Percentiles rank a stretch among this genome's conserved stretches.
phyloP scores from a whole-genome alignment of 2,797 vertebrate genomes.

The Betta splendens region DNA sequence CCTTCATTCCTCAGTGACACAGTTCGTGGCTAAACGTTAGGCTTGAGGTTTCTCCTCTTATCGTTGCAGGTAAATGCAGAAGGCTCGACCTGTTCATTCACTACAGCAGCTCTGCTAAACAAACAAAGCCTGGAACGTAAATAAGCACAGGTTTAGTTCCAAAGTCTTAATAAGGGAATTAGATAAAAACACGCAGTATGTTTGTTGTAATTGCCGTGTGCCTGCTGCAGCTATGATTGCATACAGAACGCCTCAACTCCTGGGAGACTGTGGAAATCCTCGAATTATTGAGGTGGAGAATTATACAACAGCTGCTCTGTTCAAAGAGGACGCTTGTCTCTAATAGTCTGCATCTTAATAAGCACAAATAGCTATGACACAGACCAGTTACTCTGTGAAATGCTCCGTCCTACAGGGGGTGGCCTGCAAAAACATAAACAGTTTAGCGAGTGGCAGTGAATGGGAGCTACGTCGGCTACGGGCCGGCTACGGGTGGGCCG shows the following conservation, averaged over 20 bases:
- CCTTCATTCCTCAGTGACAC: no score
- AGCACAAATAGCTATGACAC: slow-evolving; percentile 61
- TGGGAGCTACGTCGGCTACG: slow-evolving; percentile 36
- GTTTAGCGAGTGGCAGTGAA: slow-evolving; percentile 41
- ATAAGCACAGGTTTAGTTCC: slow-evolving; percentile 47
- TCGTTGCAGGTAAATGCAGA: slow-evolving; percentile 21
- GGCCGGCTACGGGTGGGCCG: slow-evolving; percentile 16
- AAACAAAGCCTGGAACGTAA: slow-evolving; percentile 35
- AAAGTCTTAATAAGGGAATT: slow-evolving; percentile 65
- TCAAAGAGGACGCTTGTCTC: slow-evolving; percentile 65
- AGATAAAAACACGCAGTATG: slow-evolving; percentile 53
- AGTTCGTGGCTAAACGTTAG: slow-evolving; percentile 5
- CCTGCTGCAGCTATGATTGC: slow-evolving; percentile 73
- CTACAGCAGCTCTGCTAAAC: slow-evolving; percentile 7
- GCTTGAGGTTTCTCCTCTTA: slow-evolving; percentile 17
- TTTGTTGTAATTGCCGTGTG: slow-evolving; percentile 71
- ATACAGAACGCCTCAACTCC: slow-evolving; percentile 62
- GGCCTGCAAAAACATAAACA: slow-evolving; percentile 49
- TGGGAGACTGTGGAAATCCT: slow-evolving; percentile 71
- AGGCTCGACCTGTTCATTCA: slow-evolving; percentile 10
- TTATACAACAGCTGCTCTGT: slow-evolving; percentile 74
- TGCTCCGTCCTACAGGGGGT: slow-evolving; percentile 43
- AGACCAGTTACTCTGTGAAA: slow-evolving; percentile 56
- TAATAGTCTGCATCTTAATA: slow-evolving; percentile 74
- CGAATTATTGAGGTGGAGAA: slow-evolving; percentile 76